Base-by-base conservation (phyloP, 2,888 invertebrate genomes). In the Notocelia uddmanniana region DNA sequence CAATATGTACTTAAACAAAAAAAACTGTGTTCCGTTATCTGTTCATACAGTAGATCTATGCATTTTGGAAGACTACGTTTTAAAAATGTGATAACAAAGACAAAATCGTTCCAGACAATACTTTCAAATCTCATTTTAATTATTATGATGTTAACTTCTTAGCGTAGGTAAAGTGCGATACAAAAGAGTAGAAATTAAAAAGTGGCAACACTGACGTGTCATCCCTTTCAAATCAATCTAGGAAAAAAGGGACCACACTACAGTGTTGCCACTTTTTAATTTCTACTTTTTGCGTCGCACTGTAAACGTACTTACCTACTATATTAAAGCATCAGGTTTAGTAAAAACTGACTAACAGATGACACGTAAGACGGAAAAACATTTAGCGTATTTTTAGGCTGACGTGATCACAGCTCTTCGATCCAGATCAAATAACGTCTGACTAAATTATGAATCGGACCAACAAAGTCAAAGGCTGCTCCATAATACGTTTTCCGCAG, bases 401-500 rank as follows among this genome's bases (percentile, higher is more conserved):
- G n/a, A 41, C n/a, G 41, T 15, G 41, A 41, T 15, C n/a, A 41
- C 15, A 6, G 41, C 5, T 15, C 15, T 41, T 41, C n/a, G 41
- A 41, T 41, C 41, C 15, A 15, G 41, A 41, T 41, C 15, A n/a
- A 15, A 41, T 41, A 41, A 31, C 31, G 31, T 31, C 31, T 5
- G 31, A 31, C 8, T 31, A 66, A 26, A 55, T 18, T 23, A 45
- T 45, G 66, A 59, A 68, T 59, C 48, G n/a, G 31, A 19, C 48
- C 23, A 57, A 50, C 34, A 34, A 31, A 50, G 58, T 52, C 54
- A n/a, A 66, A 18, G 23, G 37, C 48, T 37, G 21, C 26, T 48
- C 13, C 57, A 69, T 57, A 57, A 64, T 52, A 70, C 26, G 41
- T 34, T 64, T 71, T 67, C 71, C 71, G 64, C 52, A 52, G 31